A percentile compares a stretch with the other conserved stretches of the same genome.
Conservation (phyloP, 2,888 invertebrate species). For the Adelphocoris suturalis region DNA sequence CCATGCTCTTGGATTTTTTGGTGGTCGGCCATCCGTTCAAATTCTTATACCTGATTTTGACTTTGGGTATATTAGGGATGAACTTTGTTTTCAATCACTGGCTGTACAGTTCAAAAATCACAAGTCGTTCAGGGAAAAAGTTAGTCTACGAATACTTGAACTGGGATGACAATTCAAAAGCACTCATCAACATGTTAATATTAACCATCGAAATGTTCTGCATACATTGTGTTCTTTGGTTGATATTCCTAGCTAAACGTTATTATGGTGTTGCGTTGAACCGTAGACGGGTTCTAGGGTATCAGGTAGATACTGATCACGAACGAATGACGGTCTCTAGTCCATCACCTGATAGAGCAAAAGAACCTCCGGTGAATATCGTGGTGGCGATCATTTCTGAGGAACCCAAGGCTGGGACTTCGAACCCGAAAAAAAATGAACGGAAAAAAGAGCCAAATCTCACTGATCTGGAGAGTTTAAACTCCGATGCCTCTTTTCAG, state of each 20-base stretch:
- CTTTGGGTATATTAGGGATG: conserved; percentile 3
- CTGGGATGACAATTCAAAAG: conserved; percentile 31
- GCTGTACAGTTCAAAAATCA: conserved; percentile 54
- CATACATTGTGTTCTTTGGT: conserved; percentile 43
- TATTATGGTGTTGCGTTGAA: conserved; percentile 26
- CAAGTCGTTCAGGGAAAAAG: conserved; percentile 44
- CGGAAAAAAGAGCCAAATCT: background rate
- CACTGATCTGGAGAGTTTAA: background rate
- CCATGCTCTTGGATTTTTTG: conserved; percentile 48
- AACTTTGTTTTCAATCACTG: conserved; percentile 52
- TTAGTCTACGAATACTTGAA: conserved; percentile 46
- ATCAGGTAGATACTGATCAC: background rate
- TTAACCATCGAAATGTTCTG: background rate
- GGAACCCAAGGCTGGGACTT: background rate
- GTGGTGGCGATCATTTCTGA: background rate
- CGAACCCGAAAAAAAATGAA: background rate
- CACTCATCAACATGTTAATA: background rate
- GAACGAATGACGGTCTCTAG: background rate
- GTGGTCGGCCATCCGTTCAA: conserved; percentile 49
- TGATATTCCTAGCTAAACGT: conserved; percentile 45
- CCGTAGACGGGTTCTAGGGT: conserved; percentile 17
- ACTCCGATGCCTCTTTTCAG: background rate
- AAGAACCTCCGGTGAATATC: background rate
- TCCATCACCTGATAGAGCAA: background rate
- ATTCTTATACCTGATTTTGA: background rate